phyloP scores from a whole-genome alignment of 2,888 invertebrate species.

The Heliconius sara region DNA sequence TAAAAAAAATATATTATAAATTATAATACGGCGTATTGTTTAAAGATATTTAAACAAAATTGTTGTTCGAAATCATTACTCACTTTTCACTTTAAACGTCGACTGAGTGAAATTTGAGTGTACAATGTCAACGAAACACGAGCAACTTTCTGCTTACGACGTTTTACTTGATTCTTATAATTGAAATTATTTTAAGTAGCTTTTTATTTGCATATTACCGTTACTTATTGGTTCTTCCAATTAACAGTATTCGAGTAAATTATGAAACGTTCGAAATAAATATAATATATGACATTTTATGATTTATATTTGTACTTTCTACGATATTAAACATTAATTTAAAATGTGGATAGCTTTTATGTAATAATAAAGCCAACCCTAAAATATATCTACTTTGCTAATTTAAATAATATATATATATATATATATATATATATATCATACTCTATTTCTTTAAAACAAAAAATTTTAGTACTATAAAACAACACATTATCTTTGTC shows the following conservation, averaged over 20 bases:
- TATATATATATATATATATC: no score
- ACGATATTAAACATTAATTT: background rate
- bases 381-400: background rate
- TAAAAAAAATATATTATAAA: background rate
- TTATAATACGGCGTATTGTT: background rate
- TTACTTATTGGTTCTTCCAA: background rate
- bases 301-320: background rate
- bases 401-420: no score
- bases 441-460: no score
- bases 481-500: background rate
- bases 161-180: slow-evolving; percentile 31
- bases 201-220: slow-evolving; percentile 19
- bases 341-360: background rate
- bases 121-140: slow-evolving; percentile 30
- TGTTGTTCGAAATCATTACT: slow-evolving; percentile 28
- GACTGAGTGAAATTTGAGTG: slow-evolving; percentile 36
- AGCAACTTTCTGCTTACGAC: slow-evolving; percentile 29
- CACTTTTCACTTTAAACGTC: slow-evolving; percentile 37
- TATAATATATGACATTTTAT: slow-evolving; percentile 2
- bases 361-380: background rate
- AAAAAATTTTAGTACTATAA: no score
- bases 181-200: slow-evolving; percentile 4
- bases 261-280: background rate
- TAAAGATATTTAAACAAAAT: slow-evolving; percentile 5
- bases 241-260: slow-evolving; percentile 8